Evolutionary conservation across 2,797 vertebrate genomes (phyloP).

Genomic region (Urophycis tenuis): DNA sequence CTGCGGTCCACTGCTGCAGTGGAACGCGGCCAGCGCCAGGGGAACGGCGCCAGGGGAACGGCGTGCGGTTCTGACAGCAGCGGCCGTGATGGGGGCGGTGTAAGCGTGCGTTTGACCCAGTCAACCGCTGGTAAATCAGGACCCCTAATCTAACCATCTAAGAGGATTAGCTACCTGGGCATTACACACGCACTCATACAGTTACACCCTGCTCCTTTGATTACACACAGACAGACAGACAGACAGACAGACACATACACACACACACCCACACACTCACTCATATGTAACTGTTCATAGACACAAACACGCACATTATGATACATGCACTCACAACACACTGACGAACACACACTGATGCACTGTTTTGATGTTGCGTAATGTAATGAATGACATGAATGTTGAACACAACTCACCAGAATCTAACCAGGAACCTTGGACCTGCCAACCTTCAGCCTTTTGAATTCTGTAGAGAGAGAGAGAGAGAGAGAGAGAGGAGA

Average conservation of each 20-base stretch:
- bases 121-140: slow-evolving; percentile 72
- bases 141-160: slow-evolving; percentile 68
- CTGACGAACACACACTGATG: neutral
- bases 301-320: neutral
- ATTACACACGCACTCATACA: slow-evolving; percentile 41
- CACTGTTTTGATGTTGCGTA: neutral
- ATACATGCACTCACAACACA: too few species aligned
- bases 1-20: neutral
- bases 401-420: neutral
- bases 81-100: neutral
- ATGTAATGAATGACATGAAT: neutral
- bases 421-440: neutral
- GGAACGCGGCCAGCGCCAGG: too few species aligned
- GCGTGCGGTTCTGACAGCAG: neutral
- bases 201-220: neutral
- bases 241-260: neutral
- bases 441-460: neutral
- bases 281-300: neutral
- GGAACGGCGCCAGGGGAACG: neutral
- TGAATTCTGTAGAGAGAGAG: neutral
- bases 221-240: neutral
- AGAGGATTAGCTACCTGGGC: slow-evolving; percentile 69
- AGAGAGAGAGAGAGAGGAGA: neutral
- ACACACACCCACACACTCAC: too few species aligned
- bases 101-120: slow-evolving; percentile 43